Base-by-base conservation (phyloP, 1,140 invertebrate species). In the Cherax destructor region DNA sequence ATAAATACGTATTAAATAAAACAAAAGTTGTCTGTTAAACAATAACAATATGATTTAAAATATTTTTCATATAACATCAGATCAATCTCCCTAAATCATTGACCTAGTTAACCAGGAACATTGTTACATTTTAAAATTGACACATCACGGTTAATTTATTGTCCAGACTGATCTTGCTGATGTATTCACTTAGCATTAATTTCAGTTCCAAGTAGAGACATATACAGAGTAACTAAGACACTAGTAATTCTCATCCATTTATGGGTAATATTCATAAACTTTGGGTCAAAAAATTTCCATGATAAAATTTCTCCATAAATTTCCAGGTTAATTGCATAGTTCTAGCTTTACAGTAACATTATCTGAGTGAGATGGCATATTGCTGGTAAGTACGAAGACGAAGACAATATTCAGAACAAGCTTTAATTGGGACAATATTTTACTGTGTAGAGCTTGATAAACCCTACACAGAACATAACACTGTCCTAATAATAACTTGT, bases 261-360 rank as follows among this genome's bases (percentile, higher is more conserved):
- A 83, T 10, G 30, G 30, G 69, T 18, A 24, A 24, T 47, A 72
- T 52, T 61, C 7, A 77, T 76, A 74, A 47, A 79, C 11, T 47
- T 72, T 61, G 49, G 30, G 50, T 78, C 85, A 78, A 61, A 41
- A 41, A n/a, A 24, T 61, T 59, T 50, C 69, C 59, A 24, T 47
- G 61, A 65, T 50, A 30, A 78, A 30, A 78, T 7, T 79, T 50
- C 85, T 74, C 18, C n/a, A 47, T 56, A 76, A 59, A 24, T 59
- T 76, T 59, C 59, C 49, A 89, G 52, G 72, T 74, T 88, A 47
- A 80, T 89, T 89, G 87, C 87, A 89, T 89, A 89, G 87, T 89
- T 89, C 87, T 83, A 89, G 83, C 56, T 74, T 83, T 89, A 83
- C 10, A 76, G 18, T 83, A 72, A 88, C n/a, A 49, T 61, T 41